Evolutionary conservation across 2,113 vertebrate species (phyloP), one percentile per base, ranked within the genome.

Genomic region (Labeo rohita): DNA sequence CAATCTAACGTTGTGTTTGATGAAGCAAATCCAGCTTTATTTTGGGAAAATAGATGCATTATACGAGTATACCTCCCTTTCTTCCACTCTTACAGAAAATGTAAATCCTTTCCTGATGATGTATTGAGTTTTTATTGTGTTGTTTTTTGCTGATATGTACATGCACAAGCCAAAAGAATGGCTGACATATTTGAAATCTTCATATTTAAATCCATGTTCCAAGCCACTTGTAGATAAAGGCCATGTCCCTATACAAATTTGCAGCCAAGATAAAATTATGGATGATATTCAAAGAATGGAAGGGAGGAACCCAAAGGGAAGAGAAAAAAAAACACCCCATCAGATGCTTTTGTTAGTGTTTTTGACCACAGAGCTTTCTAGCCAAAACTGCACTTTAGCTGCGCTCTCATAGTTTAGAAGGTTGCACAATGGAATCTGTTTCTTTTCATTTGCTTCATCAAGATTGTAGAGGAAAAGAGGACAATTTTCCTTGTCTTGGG

Each of bases 381-480:
- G 92, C 93, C 93, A 94, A 91, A 91, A 92, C 87, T 92, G 93
- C 93, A 92, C 92, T 94, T 94, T 93, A 87, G 91, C 89, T 82
- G 89, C 28, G 88, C 90, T 91, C 89, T 92, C 89, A 92, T 90
- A 90, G 89, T 93, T 92, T 90, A 91, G 92, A 92, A 91, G 36
- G 85, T 88, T 77, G 23, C 28, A 3, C 84, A n/a, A 84, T 4
- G 73, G 88, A 92, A 89, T 94, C 93, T 93, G 93, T 91, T 94
- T 93, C 92, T 93, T 91, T 89, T 94, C 91, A 94, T 90, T 88
- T 91, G 89, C 90, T 78, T 85, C 50, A 87, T 83, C 65, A 49
- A 28, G 79, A 85, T 77, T 83, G 75, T 81, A 75, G 73, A 47
- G 21, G 47, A 86, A 79, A 61, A 78, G 75, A 56, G 79, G 86